Conservation (phyloP, 2,888 invertebrate genomes). For the Ormyrus pomaceus region DNA sequence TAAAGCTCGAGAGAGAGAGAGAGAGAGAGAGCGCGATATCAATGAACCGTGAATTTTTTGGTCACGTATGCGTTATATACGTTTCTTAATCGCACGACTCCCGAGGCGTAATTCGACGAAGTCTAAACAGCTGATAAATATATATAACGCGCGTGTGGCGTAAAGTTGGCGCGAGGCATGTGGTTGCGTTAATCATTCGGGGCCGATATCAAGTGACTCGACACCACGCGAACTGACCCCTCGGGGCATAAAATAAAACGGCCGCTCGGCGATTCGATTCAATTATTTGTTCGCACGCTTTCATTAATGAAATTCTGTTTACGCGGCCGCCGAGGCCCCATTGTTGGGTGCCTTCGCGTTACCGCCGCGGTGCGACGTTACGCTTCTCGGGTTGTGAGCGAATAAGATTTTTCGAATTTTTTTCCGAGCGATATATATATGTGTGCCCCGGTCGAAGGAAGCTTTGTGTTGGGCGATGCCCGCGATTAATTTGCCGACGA, state of each 20-base stretch:
- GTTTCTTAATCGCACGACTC: constrained; percentile 1
- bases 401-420: background rate
- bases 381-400: too few relatives aligned
- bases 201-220: constrained; percentile 39
- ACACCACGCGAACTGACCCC: constrained; percentile 30
- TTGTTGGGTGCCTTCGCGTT: too few relatives aligned
- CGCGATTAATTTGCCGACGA: too few relatives aligned
- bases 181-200: constrained; percentile 42
- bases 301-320: constrained; percentile 30
- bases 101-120: constrained; percentile 27
- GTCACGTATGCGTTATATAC: background rate
- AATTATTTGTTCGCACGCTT: constrained; percentile 25
- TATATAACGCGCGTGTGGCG: constrained; percentile 12
- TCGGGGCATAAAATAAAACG: constrained; percentile 27
- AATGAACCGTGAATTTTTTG: too few relatives aligned
- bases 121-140: constrained; percentile 44
- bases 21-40: too few relatives aligned
- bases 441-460: too few relatives aligned
- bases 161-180: constrained; percentile 49
- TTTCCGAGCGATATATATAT: background rate
- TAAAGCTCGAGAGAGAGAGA: too few relatives aligned
- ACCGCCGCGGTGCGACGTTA: too few relatives aligned
- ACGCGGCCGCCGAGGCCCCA: too few relatives aligned
- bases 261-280: constrained; percentile 27
- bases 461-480: too few relatives aligned